These are phyloP conservation scores for Epinephelus moara DNA, from an alignment of 2,113 vertebrate species.

Conservation along the genomic window DNA sequence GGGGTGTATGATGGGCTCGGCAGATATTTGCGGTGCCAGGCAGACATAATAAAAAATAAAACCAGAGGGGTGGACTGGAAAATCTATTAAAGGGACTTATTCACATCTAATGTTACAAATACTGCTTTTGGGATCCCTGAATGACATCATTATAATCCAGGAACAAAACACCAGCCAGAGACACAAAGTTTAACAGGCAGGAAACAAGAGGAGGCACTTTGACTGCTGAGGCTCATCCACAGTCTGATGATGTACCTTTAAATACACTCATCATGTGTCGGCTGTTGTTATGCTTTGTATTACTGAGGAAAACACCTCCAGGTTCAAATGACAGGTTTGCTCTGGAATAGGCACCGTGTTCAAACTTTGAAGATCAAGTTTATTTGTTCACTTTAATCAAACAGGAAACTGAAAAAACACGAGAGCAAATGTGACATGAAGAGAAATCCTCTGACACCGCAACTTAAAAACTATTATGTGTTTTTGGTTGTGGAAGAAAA, in stretches of 20 bases:
- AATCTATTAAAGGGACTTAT: constrained; percentile 77
- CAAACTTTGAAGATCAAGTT: neutral
- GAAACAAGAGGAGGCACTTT: constrained; percentile 60
- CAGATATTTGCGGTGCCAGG: constrained; percentile 73
- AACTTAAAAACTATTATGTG: neutral
- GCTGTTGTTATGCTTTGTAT: neutral
- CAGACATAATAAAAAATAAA: constrained; percentile 81
- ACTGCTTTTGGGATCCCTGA: constrained; percentile 73
- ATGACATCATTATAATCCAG: constrained; percentile 73
- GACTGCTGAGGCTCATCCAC: constrained; percentile 25
- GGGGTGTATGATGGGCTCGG: constrained; percentile 18
- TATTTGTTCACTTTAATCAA: neutral
- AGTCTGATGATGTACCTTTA: constrained; percentile 15
- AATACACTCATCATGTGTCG: constrained; percentile 25
- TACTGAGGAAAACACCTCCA: neutral
- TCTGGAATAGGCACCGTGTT: neutral
- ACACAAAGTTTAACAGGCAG: constrained; percentile 53
- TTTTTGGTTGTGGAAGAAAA: too few relatives aligned
- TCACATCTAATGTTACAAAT: constrained; percentile 74
- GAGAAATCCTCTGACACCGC: neutral
- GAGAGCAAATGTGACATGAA: neutral
- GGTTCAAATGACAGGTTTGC: constrained; percentile 5
- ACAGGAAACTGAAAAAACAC: neutral
- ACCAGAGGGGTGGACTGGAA: constrained; percentile 70
- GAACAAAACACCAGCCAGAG: constrained; percentile 55